Evolutionary conservation across 2,113 vertebrate genomes (phyloP).

Genomic region (Parus major): DNA sequence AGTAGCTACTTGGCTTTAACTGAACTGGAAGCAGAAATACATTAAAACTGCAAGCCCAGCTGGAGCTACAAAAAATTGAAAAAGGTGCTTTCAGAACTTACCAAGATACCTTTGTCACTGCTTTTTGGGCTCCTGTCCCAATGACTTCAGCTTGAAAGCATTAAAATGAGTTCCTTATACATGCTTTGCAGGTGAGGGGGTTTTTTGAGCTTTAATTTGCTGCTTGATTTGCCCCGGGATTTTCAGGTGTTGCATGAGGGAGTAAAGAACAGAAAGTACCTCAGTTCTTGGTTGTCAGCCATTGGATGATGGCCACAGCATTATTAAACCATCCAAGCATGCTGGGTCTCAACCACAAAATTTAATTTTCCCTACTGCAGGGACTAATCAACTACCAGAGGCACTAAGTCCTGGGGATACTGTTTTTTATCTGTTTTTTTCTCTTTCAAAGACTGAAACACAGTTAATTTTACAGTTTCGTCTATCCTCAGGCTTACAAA

Average conservation of each 20-base stretch:
- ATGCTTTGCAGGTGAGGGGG: constrained; percentile 83
- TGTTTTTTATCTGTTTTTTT: constrained; percentile 72
- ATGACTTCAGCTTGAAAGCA: constrained; percentile 85
- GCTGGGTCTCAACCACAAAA: constrained; percentile 84
- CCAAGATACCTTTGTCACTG: constrained; percentile 47
- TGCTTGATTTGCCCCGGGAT: constrained; percentile 83
- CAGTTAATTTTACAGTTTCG: constrained; percentile 79
- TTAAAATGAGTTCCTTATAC: constrained; percentile 87
- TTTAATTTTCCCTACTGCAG: constrained; percentile 83
- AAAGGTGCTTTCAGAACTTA: constrained; percentile 60
- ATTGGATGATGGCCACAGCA: constrained; percentile 89
- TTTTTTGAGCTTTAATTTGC: constrained; percentile 82
- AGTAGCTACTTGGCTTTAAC: constrained; percentile 16
- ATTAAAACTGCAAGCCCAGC: neutral
- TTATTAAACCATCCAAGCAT: constrained; percentile 93
- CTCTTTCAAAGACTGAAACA: constrained; percentile 64
- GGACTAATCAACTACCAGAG: constrained; percentile 79
- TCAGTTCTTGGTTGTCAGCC: constrained; percentile 83
- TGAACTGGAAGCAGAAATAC: constrained; percentile 23
- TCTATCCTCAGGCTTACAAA: constrained; percentile 78
- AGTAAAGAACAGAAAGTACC: constrained; percentile 85
- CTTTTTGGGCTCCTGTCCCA: constrained; percentile 76
- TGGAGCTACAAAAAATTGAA: constrained; percentile 22
- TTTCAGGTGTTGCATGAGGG: constrained; percentile 89
- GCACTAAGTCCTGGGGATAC: constrained; percentile 73